phyloP scores from a whole-genome alignment of 2,113 vertebrate species.

The Machaerirhynchus nigripectus region DNA sequence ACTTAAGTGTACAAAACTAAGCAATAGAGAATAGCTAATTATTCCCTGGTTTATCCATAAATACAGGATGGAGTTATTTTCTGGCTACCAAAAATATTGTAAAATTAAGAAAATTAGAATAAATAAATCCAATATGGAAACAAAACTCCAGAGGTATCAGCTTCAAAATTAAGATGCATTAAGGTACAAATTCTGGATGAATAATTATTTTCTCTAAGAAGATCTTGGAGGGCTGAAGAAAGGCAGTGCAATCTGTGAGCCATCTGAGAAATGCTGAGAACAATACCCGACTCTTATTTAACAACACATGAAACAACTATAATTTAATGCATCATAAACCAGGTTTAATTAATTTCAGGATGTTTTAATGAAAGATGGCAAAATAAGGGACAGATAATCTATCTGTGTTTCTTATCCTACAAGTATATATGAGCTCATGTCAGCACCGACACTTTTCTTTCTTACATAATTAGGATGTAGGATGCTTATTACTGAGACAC shows the following conservation, averaged over 20 bases:
- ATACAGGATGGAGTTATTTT: neutral
- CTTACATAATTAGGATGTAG: slow-evolving; percentile 64
- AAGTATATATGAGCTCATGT: slow-evolving; percentile 20
- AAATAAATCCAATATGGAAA: neutral
- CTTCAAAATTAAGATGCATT: neutral
- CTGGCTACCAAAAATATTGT: neutral
- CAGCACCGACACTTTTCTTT: slow-evolving; percentile 49
- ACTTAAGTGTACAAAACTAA: neutral
- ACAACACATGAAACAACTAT: slow-evolving; percentile 5
- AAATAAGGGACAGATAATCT: slow-evolving; percentile 37
- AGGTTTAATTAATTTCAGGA: neutral
- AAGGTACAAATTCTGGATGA: neutral
- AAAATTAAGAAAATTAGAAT: neutral
- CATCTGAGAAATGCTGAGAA: neutral
- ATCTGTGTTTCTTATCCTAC: slow-evolving; percentile 17
- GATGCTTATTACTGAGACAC: slow-evolving; percentile 52
- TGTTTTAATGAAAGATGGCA: neutral
- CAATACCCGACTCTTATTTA: neutral
- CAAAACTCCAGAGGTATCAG: neutral
- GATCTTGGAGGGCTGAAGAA: neutral
- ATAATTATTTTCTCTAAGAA: neutral
- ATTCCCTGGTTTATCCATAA: neutral
- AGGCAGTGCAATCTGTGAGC: neutral
- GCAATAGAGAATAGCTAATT: neutral
- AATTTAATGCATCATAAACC: slow-evolving; percentile 36